phyloP scores from a whole-genome alignment of 92 coral and sea anemone species.

The Actinostola sp. region DNA sequence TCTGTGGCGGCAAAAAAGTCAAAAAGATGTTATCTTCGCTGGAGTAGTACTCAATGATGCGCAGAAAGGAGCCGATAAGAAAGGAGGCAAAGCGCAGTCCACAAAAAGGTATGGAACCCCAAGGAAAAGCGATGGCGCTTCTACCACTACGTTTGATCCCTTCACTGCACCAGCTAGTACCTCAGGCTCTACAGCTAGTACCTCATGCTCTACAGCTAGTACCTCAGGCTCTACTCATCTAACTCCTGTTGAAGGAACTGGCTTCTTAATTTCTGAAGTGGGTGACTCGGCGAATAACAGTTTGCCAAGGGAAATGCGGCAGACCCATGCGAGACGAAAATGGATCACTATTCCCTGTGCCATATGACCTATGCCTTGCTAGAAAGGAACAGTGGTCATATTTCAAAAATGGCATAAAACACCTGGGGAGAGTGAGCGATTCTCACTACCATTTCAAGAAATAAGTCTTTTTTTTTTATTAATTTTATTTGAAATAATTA shows the following conservation, averaged over 20 bases:
- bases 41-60: slow-evolving; percentile 1
- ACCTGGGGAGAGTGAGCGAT: slow-evolving; percentile 51
- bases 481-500: no score
- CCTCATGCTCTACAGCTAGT: not conserved
- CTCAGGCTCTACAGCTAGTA: slow-evolving; percentile 5
- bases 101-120: slow-evolving; percentile 7
- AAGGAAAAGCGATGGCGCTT: not conserved
- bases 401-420: slow-evolving; percentile 40
- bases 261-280: slow-evolving; percentile 55
- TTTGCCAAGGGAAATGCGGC: slow-evolving; percentile 59
- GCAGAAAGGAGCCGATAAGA: slow-evolving; percentile 6
- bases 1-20: not conserved
- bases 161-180: slow-evolving; percentile 13
- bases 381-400: slow-evolving; percentile 40
- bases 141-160: slow-evolving; percentile 17
- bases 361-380: slow-evolving; percentile 54
- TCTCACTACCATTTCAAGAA: slow-evolving; percentile 49
- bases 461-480: no score
- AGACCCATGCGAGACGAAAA: slow-evolving; percentile 45
- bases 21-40: not conserved
- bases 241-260: slow-evolving; percentile 44
- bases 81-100: slow-evolving; percentile 5
- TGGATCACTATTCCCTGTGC: slow-evolving; percentile 48
- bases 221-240: not conserved
- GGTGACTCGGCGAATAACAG: slow-evolving; percentile 50